These are phyloP conservation scores for Paramuricea clavata DNA, from an alignment of 92 coral and sea anemone species.

Conservation along the genomic window DNA sequence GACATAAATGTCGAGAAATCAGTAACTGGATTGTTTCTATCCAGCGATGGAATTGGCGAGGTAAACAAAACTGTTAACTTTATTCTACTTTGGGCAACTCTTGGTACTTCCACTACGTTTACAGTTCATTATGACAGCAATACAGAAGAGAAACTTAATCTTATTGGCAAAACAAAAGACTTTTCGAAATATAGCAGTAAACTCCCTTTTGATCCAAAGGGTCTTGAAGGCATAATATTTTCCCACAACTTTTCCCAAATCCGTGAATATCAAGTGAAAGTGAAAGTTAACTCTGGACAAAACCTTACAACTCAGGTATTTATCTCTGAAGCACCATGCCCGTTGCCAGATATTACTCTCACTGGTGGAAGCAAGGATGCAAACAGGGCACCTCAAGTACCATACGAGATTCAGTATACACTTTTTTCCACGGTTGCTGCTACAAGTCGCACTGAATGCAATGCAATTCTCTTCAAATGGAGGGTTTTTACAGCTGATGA, in stretches of 20 bases:
- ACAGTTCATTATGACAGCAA: constrained; percentile 71
- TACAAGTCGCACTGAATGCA: constrained; percentile 12
- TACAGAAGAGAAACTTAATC: constrained; percentile 7
- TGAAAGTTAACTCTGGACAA: constrained; percentile 65
- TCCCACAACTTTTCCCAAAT: constrained; percentile 56
- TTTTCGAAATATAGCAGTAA: constrained; percentile 22
- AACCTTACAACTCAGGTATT: constrained; percentile 59
- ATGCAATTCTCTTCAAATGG: constrained; percentile 72
- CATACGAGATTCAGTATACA: constrained; percentile 70
- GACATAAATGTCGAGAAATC: constrained; percentile 58
- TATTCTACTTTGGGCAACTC: constrained; percentile 77
- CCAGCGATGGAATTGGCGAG: constrained; percentile 71
- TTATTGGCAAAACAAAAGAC: constrained; percentile 18
- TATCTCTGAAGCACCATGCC: constrained; percentile 70
- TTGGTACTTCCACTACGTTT: constrained; percentile 77
- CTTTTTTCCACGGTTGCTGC: constrained; percentile 71
- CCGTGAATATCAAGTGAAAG: constrained; percentile 67
- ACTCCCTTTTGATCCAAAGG: constrained; percentile 73
- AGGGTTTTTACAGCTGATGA: constrained; percentile 70
- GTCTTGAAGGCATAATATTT: constrained; percentile 65
- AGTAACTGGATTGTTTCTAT: constrained; percentile 78
- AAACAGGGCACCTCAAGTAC: constrained; percentile 44
- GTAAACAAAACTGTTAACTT: constrained; percentile 71
- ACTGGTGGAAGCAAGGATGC: constrained; percentile 75
- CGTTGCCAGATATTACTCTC: constrained; percentile 66